phyloP scores from a whole-genome alignment of 2,797 vertebrate genomes.

The Acipenser ruthenus region DNA sequence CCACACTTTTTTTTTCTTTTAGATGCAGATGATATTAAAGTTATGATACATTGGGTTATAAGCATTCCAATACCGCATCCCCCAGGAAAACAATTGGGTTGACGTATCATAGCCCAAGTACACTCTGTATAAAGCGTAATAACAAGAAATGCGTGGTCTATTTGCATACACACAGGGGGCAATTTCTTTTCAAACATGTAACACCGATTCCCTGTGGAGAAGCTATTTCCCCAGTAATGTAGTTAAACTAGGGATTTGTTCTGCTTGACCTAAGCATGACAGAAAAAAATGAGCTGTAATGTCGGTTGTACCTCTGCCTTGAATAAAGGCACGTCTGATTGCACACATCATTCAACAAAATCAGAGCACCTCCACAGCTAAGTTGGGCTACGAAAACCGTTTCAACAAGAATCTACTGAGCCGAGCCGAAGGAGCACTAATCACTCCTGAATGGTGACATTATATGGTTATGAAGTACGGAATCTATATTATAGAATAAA shows the following conservation, averaged over 20 bases:
- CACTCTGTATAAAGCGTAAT: too few species aligned
- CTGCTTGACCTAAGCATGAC: not conserved
- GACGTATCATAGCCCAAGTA: too few species aligned
- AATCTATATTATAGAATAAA: not conserved
- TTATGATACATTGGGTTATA: too few species aligned
- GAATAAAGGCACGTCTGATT: constrained; percentile 9
- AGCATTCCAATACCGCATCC: too few species aligned
- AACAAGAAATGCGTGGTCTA: not conserved
- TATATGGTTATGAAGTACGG: not conserved
- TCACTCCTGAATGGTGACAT: not conserved
- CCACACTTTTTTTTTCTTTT: too few species aligned
- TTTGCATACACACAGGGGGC: not conserved
- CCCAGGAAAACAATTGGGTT: too few species aligned
- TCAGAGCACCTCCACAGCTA: constrained; percentile 3
- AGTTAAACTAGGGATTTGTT: not conserved
- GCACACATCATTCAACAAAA: constrained; percentile 9
- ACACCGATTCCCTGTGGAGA: not conserved
- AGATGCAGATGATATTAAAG: too few species aligned
- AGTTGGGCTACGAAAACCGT: constrained; percentile 3
- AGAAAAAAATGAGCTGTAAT: constrained; percentile 2
- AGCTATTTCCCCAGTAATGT: not conserved
- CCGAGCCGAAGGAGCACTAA: not conserved
- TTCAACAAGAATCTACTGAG: constrained; percentile 14
- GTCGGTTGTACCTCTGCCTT: not conserved
- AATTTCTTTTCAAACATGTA: not conserved